Evolutionary conservation across 1,140 invertebrate genomes (phyloP), one percentile per base, ranked within the genome.

Genomic region (Bactericera cockerelli): DNA sequence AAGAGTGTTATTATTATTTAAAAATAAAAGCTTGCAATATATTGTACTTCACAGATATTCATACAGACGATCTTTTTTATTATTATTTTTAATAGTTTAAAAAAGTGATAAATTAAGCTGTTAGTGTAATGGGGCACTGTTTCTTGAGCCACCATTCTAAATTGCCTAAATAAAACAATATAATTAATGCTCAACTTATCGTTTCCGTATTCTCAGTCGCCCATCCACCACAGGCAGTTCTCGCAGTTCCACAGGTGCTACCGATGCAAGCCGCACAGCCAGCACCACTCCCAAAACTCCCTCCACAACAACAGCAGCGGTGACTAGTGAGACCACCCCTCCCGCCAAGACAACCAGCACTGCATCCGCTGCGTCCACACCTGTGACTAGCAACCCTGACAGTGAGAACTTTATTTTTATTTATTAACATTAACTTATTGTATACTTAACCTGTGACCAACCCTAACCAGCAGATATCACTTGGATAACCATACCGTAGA

Each of bases 291-390:
- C 63, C 10, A 59, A 62, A 26, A 49, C 62, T n/a, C 63, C 66
- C 55, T n/a, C 42, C 4, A 53, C 67, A 22, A 62, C 58, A 33
- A 38, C 63, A n/a, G 55, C 61, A 16, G 11, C 66, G 22, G 65
- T 68, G 14, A 66, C 73, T 11, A 66, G 75, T n/a, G 65, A 72
- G 21, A 38, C 65, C n/a, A 61, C 68, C 16, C 64, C 69, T 26
- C 63, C 66, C 53, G 25, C 53, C 6, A 54, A 67, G 22, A n/a
- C n/a, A n/a, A n/a, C n/a, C n/a, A 67, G 70, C 1, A 31, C 28
- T 31, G 13, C 28, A 31, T 67, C 70, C 1, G 66, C 70, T 1
- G 67, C 70, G 6, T 66, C 22, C 22, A 49, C 42, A 49, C 42
- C 42, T 6, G 42, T 49, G 4, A 10, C 42, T 4, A 22, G n/a